A percentile compares a stretch with the other conserved stretches of the same genome.
These are phyloP conservation scores for Aurelia aurita DNA, from an alignment of 30 jellyfish, hydroid and myxozoan genomes.

Conservation along the genomic window DNA sequence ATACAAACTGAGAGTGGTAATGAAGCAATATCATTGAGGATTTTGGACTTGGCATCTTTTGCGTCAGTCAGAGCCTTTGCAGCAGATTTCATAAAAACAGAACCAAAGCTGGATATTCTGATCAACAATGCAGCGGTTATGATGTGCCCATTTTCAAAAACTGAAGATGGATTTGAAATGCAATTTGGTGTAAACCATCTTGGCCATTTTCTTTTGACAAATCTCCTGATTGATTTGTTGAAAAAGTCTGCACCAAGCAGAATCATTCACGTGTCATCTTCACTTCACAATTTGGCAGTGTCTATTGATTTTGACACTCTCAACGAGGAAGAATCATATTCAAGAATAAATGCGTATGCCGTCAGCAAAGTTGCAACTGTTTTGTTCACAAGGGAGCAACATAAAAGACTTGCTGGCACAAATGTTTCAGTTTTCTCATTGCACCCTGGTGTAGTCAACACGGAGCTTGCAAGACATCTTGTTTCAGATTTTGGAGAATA, in stretches of 20 bases:
- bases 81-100: conserved; percentile 50
- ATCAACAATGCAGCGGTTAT: conserved; percentile 93
- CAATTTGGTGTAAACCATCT: conserved; percentile 91
- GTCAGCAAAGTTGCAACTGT: conserved; percentile 65
- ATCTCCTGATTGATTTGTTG: conserved; percentile 58
- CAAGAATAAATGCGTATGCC: conserved; percentile 17
- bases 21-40: conserved; percentile 52
- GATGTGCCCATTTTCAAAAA: conserved; percentile 75
- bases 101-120: conserved; percentile 64
- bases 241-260: conserved; percentile 82
- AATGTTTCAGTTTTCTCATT: conserved; percentile 50
- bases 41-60: conserved; percentile 78
- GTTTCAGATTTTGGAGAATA: background rate
- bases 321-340: conserved; percentile 22
- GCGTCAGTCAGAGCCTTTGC: conserved; percentile 78
- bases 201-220: conserved; percentile 90
- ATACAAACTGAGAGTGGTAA: conserved; percentile 58
- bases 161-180: conserved; percentile 89
- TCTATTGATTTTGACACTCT: conserved; percentile 28
- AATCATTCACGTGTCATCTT: conserved; percentile 74
- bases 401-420: conserved; percentile 32
- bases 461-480: conserved; percentile 40
- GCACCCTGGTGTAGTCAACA: conserved; percentile 69
- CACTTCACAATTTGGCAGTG: conserved; percentile 46
- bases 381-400: conserved; percentile 51